phyloP scores from a whole-genome alignment of 2,888 invertebrate genomes.

The Apodemia zela region DNA sequence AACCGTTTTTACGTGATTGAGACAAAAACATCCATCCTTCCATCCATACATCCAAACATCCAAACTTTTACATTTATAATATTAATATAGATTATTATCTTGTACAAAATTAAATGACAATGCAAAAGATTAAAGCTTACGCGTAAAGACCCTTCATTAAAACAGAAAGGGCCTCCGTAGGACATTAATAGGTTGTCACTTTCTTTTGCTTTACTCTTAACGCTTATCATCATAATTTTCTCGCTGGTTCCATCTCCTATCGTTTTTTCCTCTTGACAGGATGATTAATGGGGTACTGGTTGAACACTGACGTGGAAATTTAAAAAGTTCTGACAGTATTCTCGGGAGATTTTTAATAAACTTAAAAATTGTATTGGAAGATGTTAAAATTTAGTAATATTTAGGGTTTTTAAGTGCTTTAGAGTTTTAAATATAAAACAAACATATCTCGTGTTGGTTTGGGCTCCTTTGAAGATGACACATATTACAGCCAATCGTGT shows the following conservation, averaged over 20 bases:
- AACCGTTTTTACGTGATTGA: too few relatives aligned
- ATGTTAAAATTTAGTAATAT: too few relatives aligned
- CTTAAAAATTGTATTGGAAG: conserved; percentile 28
- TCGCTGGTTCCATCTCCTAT: conserved; percentile 23
- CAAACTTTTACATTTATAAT: too few relatives aligned
- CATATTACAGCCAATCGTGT: too few relatives aligned
- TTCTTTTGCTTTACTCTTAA: conserved; percentile 29
- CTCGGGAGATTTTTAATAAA: conserved; percentile 27
- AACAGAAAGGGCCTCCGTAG: conserved; percentile 5
- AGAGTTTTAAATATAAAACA: too few relatives aligned
- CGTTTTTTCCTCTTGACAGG: conserved; percentile 41
- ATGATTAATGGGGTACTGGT: conserved; percentile 46
- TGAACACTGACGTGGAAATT: conserved; percentile 46
- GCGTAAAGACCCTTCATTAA: conserved; percentile 7
- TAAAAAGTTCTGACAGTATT: conserved; percentile 42
- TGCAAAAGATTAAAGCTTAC: not conserved
- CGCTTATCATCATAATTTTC: conserved; percentile 27
- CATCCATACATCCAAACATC: too few relatives aligned
- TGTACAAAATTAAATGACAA: not conserved
- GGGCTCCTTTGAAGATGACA: too few relatives aligned
- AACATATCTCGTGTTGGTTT: too few relatives aligned
- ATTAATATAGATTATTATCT: not conserved
- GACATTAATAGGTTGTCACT: conserved; percentile 14
- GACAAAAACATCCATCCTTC: too few relatives aligned
- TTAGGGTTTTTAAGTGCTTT: too few relatives aligned